These are phyloP conservation scores for Xanthorhoe designata DNA, from an alignment of 2,888 invertebrate species.

Conservation along the genomic window DNA sequence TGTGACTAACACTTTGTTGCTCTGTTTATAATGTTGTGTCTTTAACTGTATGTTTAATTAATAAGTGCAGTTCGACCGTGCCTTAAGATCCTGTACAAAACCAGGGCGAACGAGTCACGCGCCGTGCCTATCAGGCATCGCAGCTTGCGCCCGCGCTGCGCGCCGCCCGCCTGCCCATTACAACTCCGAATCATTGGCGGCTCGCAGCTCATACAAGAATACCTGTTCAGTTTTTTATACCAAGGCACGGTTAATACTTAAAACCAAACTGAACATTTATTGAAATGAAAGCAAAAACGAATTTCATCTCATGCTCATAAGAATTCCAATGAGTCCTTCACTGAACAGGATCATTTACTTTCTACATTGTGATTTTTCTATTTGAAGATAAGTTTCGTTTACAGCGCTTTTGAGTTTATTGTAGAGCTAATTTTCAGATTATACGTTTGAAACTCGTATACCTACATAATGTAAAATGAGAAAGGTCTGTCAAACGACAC, in stretches of 20 bases:
- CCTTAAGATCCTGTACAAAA: conserved; percentile 76
- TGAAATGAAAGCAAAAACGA: conserved; percentile 53
- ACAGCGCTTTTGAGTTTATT: conserved; percentile 22
- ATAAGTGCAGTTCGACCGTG: conserved; percentile 65
- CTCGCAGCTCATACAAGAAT: conserved; percentile 26
- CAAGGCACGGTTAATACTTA: conserved; percentile 16
- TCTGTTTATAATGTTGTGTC: conserved; percentile 45
- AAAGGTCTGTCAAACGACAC: conserved; percentile 82
- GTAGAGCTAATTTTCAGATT: conserved; percentile 38
- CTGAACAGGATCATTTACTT: conserved; percentile 48
- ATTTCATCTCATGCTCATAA: conserved; percentile 50
- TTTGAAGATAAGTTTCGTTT: conserved; percentile 35
- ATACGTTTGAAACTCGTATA: conserved; percentile 22
- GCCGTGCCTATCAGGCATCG: conserved; percentile 67
- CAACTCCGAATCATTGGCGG: conserved; percentile 30
- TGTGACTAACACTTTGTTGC: conserved; percentile 20
- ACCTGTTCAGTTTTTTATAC: not conserved
- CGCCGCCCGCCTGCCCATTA: conserved; percentile 19
- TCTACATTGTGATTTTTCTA: conserved; percentile 50
- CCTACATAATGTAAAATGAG: conserved; percentile 74
- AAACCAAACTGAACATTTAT: conserved; percentile 48
- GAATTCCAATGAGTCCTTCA: conserved; percentile 47
- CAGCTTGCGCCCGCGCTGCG: conserved; percentile 50
- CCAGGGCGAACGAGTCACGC: conserved; percentile 82
- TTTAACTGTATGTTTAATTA: conserved; percentile 70